A percentile compares a stretch with the other conserved stretches of the same genome.
Evolutionary conservation across 2,888 invertebrate species (phyloP).

Genomic region (Colostygia pectinataria): DNA sequence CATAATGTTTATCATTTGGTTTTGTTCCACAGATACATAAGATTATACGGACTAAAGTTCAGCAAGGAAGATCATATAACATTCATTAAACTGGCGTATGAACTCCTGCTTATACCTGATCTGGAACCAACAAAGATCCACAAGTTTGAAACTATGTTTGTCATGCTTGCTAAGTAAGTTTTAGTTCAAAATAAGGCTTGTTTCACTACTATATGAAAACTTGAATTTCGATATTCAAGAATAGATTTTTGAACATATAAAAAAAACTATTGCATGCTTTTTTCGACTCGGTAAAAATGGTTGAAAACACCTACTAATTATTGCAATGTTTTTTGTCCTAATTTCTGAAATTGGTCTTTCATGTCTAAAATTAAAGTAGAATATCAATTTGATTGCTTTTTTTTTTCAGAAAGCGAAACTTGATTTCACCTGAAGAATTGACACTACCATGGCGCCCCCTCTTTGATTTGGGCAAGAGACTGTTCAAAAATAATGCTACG

Average conservation of each 20-base stretch:
- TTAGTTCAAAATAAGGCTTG: no score
- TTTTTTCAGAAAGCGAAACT: slow-evolving; percentile 86
- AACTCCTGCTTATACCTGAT: slow-evolving; percentile 89
- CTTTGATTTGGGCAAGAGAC: slow-evolving; percentile 85
- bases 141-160: slow-evolving; percentile 87
- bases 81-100: slow-evolving; percentile 90
- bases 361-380: no score
- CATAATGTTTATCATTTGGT: no score
- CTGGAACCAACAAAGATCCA: slow-evolving; percentile 89
- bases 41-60: slow-evolving; percentile 93
- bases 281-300: no score
- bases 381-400: no score
- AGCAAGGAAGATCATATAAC: slow-evolving; percentile 94
- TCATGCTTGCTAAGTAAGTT: slow-evolving; percentile 89
- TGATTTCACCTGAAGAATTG: slow-evolving; percentile 90
- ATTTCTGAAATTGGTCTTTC: no score
- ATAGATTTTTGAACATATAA: no score
- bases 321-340: no score
- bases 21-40: slow-evolving; percentile 87
- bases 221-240: no score
- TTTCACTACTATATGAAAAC: no score
- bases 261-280: no score
- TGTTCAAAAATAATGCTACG: slow-evolving; percentile 81
- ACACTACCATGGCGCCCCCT: slow-evolving; percentile 93
- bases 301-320: no score